These are phyloP conservation scores for Mastomys coucha DNA, from an alignment of 2,113 vertebrate genomes.

Conservation along the genomic window DNA sequence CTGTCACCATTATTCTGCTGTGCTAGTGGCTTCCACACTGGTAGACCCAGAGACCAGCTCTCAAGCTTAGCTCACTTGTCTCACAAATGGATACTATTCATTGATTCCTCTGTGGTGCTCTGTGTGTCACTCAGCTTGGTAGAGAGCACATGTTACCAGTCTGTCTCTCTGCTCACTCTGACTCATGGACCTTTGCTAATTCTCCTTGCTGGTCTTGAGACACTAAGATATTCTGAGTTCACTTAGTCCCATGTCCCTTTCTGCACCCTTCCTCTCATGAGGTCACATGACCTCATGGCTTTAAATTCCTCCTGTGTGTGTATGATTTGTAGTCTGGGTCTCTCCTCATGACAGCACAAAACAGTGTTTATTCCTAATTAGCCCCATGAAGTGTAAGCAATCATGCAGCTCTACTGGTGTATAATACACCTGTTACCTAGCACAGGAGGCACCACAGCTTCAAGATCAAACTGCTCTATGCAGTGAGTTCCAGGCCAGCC, in stretches of 20 bases:
- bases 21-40: background rate
- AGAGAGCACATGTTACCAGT: background rate
- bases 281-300: background rate
- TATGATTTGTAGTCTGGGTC: background rate
- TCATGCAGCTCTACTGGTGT: background rate
- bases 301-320: background rate
- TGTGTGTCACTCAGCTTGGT: background rate
- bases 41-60: background rate
- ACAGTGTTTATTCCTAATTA: background rate
- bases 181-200: background rate
- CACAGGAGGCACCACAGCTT: background rate
- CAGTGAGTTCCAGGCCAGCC: background rate
- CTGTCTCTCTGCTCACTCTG: background rate
- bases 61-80: background rate
- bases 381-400: background rate
- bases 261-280: no score
- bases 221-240: background rate
- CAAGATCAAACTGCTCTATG: background rate
- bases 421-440: background rate
- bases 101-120: background rate
- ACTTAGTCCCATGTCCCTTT: background rate
- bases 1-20: background rate
- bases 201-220: background rate
- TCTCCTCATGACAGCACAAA: background rate
- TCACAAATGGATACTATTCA: background rate